These are phyloP conservation scores for Hippocampus barbouri DNA, from an alignment of 2,113 vertebrate species.

Conservation along the genomic window DNA sequence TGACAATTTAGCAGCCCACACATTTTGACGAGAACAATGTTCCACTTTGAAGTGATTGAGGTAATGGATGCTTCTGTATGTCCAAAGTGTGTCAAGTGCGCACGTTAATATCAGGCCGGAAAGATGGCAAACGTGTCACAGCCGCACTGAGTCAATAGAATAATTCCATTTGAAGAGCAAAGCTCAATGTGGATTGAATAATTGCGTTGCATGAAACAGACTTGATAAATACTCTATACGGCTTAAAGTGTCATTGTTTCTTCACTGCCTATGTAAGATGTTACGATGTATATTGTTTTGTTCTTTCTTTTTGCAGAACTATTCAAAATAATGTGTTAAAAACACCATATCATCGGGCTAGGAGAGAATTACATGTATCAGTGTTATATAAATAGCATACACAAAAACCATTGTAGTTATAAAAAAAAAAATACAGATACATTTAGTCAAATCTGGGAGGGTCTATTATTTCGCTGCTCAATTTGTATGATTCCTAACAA, in stretches of 20 bases:
- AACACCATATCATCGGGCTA: no score
- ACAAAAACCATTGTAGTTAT: no score
- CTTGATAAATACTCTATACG: no score
- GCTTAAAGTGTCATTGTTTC: no score
- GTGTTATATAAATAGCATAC: no score
- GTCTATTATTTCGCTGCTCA: neutral
- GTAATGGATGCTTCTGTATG: slow-evolving; percentile 22
- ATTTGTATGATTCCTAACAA: neutral
- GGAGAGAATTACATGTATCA: no score
- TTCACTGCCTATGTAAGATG: no score
- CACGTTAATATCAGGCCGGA: neutral
- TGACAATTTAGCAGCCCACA: slow-evolving; percentile 3
- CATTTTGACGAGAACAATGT: slow-evolving; percentile 4
- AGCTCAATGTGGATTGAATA: neutral
- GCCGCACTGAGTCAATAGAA: neutral
- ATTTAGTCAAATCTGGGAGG: no score
- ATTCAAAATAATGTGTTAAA: no score
- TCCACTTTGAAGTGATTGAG: slow-evolving; percentile 8
- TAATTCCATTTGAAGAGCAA: neutral
- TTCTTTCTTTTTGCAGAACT: no score
- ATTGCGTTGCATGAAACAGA: neutral
- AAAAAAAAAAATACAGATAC: no score
- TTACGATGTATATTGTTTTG: no score
- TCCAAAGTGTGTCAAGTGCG: slow-evolving; percentile 4
- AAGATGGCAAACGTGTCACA: neutral